phyloP scores from a whole-genome alignment of 2,797 vertebrate genomes.

The Melanotaenia trifasciata region DNA sequence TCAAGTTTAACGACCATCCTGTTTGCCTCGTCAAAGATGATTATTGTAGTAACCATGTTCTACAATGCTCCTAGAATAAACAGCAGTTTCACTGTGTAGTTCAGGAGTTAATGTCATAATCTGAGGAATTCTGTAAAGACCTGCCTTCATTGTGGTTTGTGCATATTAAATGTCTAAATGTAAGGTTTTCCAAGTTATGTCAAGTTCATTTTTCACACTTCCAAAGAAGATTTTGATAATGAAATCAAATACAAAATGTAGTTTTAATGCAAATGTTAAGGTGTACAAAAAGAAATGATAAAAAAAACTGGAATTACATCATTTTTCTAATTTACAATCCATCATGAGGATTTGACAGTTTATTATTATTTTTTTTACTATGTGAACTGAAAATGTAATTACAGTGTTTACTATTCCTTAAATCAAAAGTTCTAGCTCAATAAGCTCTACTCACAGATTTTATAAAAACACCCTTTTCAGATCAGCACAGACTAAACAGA shows the following conservation, averaged over 20 bases:
- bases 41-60: not conserved
- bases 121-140: not conserved
- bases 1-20: not conserved
- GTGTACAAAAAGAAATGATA: not conserved
- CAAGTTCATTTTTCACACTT: not conserved
- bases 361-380: not conserved
- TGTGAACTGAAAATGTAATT: slow-evolving; percentile 32
- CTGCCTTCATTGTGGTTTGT: not conserved
- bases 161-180: not conserved
- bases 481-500: slow-evolving; percentile 22
- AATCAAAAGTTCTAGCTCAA: slow-evolving; percentile 16
- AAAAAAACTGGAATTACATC: not conserved
- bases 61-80: no score
- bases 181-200: not conserved
- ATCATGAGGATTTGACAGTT: not conserved
- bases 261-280: not conserved
- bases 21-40: not conserved
- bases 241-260: not conserved
- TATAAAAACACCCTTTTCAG: slow-evolving; percentile 30
- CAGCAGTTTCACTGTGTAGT: not conserved
- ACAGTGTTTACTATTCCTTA: slow-evolving; percentile 22
- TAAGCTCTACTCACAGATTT: slow-evolving; percentile 19
- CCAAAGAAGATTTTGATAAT: not conserved
- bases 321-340: slow-evolving; percentile 5
- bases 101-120: not conserved